Evolutionary conservation across 2,888 invertebrate species (phyloP).

Genomic region (Lasioglossum calceatum): DNA sequence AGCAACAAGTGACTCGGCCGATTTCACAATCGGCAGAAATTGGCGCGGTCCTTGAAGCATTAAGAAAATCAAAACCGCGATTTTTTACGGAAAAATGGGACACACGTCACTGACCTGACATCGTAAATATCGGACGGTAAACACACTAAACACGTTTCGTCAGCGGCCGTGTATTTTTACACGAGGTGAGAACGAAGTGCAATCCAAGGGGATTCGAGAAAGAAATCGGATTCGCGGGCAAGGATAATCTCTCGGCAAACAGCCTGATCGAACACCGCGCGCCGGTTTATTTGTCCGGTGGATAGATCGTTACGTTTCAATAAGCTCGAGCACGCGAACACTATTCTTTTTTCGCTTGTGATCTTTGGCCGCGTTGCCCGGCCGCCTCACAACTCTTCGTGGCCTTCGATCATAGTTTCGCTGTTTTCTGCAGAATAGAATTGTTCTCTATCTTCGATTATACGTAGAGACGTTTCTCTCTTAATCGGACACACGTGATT

Average conservation of each 20-base stretch:
- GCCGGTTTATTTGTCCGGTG: slow-evolving; percentile 34
- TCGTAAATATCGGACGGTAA: slow-evolving; percentile 6
- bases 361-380: neutral
- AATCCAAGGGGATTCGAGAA: slow-evolving; percentile 20
- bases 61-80: neutral
- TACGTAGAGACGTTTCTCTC: too few species aligned
- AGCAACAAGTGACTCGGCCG: neutral
- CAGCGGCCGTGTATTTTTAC: slow-evolving; percentile 24
- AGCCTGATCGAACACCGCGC: slow-evolving; percentile 12
- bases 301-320: slow-evolving; percentile 31
- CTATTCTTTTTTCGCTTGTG: slow-evolving; percentile 7
- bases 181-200: neutral
- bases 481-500: too few species aligned
- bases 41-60: neutral
- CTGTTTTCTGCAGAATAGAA: neutral
- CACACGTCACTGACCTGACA: slow-evolving; percentile 17
- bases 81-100: neutral
- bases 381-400: neutral
- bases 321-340: neutral
- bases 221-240: slow-evolving; percentile 7
- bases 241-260: slow-evolving; percentile 10
- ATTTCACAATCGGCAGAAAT: neutral
- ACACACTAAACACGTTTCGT: slow-evolving; percentile 15
- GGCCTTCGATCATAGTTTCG: neutral
- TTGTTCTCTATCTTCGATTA: neutral